Base-by-base conservation (phyloP, 1,140 invertebrate genomes). In the Halesus radiatus region DNA sequence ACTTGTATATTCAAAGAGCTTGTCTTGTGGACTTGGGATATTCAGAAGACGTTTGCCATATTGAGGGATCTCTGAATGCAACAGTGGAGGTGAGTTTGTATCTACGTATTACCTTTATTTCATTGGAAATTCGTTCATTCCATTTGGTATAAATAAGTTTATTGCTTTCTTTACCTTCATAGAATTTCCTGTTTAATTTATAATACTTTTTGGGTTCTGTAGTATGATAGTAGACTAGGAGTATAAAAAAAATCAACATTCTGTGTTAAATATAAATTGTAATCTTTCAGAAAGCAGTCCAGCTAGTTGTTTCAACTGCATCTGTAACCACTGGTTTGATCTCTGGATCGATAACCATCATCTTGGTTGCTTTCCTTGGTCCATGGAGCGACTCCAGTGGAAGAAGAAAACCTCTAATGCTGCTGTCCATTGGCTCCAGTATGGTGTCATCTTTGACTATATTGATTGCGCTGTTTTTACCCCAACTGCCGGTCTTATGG, bases 331-430 rank as follows among this genome's bases (percentile, higher is more conserved):
- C 86, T 73, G 87, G 87, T 82, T 88, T 90, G 62, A 83, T 90
- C n/a, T 86, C 87, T 8, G 86, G 85, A 13, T 80, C 89, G 0
- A 85, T 89, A 32, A 84, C 88, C 1, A 87, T 87, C 0, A 60
- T 87, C 0, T 84, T 89, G 0, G 83, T 90, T 6, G 60, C 89
- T 1, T 90, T 90, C 66, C 84, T 88, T 5, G 89, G 88, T 1
- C 88, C 89, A 6, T 90, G 88, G 89, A 90, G 88, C 76, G 89
- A 90, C 78, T 87, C 86, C 79, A 89, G 88, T 84, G 88, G 89
- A 5, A 84, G 88, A 50, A 84, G 89, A 76, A 90, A 89, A 58
- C 89, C 89, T 0, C 76, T 89, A 15, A 85, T 90, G 6, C 85
- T 90, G 20, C 60, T 89, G 75, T 86, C 88, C 5, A 77, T 89